These are phyloP conservation scores for Amphimedon queenslandica DNA, from an alignment of 37 sponge, comb jelly and placozoan genomes.

Conservation along the genomic window DNA sequence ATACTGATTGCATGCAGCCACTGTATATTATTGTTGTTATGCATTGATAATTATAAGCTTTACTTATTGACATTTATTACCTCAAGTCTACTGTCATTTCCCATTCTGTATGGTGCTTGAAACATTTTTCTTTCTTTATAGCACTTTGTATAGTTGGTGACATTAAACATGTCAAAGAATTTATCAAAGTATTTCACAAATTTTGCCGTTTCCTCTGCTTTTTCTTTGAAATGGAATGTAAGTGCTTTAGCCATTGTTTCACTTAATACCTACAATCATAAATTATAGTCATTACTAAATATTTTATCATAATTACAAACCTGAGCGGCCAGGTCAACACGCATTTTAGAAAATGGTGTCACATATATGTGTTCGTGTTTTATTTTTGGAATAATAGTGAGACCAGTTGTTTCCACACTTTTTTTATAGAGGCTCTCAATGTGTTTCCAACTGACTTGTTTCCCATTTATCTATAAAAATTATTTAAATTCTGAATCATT, in stretches of 20 bases:
- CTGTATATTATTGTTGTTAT: conserved; percentile 1
- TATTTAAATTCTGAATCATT: background rate
- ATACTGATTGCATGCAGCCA: background rate
- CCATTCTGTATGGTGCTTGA: background rate
- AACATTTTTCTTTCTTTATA: background rate
- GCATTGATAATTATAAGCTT: background rate
- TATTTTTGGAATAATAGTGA: background rate
- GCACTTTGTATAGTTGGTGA: conserved; percentile 8
- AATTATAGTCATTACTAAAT: background rate
- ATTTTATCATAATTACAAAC: background rate
- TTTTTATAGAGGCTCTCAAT: background rate
- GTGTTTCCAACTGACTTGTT: background rate
- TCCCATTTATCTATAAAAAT: conserved; percentile 4
- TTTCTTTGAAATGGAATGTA: background rate
- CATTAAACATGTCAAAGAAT: conserved; percentile 7
- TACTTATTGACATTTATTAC: background rate
- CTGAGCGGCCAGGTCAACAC: conserved; percentile 4
- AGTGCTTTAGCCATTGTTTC: conserved; percentile 7
- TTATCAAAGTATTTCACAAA: no score
- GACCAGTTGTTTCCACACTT: background rate
- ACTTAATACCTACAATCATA: conserved; percentile 6
- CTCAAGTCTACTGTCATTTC: background rate
- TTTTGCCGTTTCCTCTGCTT: conserved; percentile 7
- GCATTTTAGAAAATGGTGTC: no score
- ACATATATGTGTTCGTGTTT: conserved; percentile 2